Evolutionary conservation across 2,113 vertebrate genomes (phyloP).

Genomic region (Glaucomys volans): DNA sequence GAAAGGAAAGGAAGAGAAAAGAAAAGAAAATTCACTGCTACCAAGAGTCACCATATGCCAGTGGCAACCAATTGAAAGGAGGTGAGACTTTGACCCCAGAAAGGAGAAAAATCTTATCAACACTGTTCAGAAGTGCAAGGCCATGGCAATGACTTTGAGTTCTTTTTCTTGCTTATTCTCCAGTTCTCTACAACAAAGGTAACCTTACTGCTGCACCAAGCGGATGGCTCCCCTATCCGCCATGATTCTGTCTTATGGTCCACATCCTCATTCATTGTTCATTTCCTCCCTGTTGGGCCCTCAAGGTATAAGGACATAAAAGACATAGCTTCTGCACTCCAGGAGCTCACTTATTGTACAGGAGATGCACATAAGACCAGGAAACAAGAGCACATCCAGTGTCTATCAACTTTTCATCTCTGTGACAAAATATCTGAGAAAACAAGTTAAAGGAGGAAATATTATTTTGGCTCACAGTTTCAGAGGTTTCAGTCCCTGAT

Average conservation of each 20-base stretch:
- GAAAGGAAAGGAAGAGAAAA: background rate
- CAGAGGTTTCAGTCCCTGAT: too few relatives aligned
- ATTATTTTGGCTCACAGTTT: too few relatives aligned
- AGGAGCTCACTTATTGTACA: background rate
- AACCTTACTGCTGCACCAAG: rapidly evolving
- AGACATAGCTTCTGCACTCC: too few relatives aligned
- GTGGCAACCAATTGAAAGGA: rapidly evolving
- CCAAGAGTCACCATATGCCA: background rate
- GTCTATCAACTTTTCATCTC: too few relatives aligned
- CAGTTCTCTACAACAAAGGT: too few relatives aligned
- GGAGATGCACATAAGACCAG: background rate
- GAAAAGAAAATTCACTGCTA: too few relatives aligned
- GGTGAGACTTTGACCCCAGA: background rate
- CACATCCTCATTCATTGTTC: background rate
- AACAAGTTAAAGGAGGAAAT: too few relatives aligned
- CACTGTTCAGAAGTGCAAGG: background rate
- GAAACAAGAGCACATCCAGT: background rate
- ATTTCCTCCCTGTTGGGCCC: rapidly evolving
- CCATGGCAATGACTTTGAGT: too few relatives aligned
- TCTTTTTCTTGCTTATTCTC: background rate
- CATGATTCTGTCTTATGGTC: rapidly evolving
- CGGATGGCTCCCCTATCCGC: rapidly evolving
- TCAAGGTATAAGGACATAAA: background rate
- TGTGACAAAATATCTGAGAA: too few relatives aligned
- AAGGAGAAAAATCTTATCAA: background rate